Base-by-base conservation (phyloP, 2,113 vertebrate species). In the Oreochromis tanganicae region DNA sequence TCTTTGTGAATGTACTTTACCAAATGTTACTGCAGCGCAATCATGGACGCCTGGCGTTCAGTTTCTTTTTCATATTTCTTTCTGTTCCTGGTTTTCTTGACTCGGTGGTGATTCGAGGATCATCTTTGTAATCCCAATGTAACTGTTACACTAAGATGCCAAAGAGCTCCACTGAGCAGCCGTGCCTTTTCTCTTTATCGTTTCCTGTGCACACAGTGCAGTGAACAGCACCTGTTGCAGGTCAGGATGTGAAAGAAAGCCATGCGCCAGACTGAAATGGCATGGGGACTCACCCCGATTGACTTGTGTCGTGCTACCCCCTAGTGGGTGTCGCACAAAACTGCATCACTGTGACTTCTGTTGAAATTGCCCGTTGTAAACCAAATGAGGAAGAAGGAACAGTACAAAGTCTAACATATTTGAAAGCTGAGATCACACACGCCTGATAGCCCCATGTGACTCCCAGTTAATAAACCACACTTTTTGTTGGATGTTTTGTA, bases 81-180 rank as follows among this genome's bases (percentile, higher is more conserved):
- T 9, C 1, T 63, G 59, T 63, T 80, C 27, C 24, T 19, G 32
- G 50, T 71, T 54, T 81, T 27, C 36, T 36, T 80, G 5, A 32
- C 16, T 71, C 24, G 6, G 52, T 48, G 75, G 50, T 3, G 2
- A 29, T 32, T 83, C 12, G 2, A 13, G 38, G 7, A 27, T n/a
- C 75, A 27, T 79, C 24, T 38, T 85, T 19, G 6, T 73, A 2
- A 78, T 85, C 73, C 10, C 21, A 85, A 75, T 52, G 80, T 59
- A 91, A 93, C 90, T 90, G 89, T 93, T 94, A 89, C 83, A 68
- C 86, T 75, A 43, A 83, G 71, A 90, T 81, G 83, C 92, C 92
- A 94, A 94, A 94, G 90, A 92, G 86, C 57, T 89, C 82, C 50
- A 80, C 10, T 9, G 36, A 83, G 82, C 89, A 68, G 85, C 82